Evolutionary conservation across 1,140 invertebrate genomes (phyloP), one percentile per base, ranked within the genome.

Genomic region (Saccostrea cuccullata): DNA sequence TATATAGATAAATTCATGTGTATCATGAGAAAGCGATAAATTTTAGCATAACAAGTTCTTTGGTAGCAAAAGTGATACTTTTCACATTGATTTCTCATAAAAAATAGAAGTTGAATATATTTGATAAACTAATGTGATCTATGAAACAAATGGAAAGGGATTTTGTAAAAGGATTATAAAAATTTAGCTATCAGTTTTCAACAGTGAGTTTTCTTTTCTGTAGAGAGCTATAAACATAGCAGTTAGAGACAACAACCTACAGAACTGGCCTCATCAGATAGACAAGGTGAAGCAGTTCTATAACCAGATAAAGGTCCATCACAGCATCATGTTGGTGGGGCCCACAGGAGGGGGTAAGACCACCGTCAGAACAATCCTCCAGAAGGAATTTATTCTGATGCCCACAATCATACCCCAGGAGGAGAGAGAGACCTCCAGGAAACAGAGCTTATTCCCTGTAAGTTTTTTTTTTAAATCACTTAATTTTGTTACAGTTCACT

Each of bases 321-420:
- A 95, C 84, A 95, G 95, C 47, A 94, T 95, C 84, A 95, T 95
- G 95, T 91, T 95, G 90, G 95, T 95, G 9, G 95, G 95, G 55
- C 95, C 95, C n/a, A 95, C 95, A 40, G 95, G 94, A 9, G 93
- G 94, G 55, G 95, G 95, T 36, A 95, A 95, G 89, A 95, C 95
- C 17, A 94, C 95, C 0, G 96, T 96, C 6, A 88, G 94, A 56
- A 92, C 89, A 67, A 93, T 95, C 88, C 91, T 95, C 47, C 94
- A 94, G 91, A 94, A 92, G 87, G 94, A 94, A 11, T 91, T 95
- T 15, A 92, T 94, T 12, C 88, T 94, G 17, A 89, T 95, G 30
- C 94, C 94, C 1, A 93, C 93, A 26, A 92, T 95, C 15, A 82
- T 87, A 23, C 86, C 89, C 11, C 91, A 93, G 82, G 90, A 91